These are phyloP conservation scores for Radopholus similis DNA, from an alignment of 1,140 invertebrate species.

Conservation along the genomic window DNA sequence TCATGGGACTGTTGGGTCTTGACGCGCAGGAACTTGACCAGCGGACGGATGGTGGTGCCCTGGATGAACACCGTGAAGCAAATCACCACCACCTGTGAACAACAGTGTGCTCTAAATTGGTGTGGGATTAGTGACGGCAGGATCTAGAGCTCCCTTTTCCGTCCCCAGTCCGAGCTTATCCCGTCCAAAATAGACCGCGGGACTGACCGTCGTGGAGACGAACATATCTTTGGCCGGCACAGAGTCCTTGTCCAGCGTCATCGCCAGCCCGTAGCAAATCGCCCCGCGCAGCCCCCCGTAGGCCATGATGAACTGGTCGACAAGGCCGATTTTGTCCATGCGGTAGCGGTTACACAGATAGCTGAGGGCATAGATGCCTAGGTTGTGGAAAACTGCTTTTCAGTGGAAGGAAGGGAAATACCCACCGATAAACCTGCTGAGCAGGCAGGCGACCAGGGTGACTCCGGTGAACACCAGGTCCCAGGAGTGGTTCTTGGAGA, in stretches of 20 bases:
- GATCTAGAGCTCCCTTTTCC: no score
- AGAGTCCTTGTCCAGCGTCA: slow-evolving; percentile 73
- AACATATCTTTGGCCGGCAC: slow-evolving; percentile 72
- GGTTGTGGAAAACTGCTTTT: background rate
- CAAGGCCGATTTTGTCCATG: slow-evolving; percentile 45
- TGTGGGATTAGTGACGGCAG: no score
- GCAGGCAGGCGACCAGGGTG: slow-evolving; percentile 86
- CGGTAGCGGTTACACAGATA: slow-evolving; percentile 40
- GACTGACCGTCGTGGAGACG: slow-evolving; percentile 92
- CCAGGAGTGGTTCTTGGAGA: slow-evolving; percentile 87
- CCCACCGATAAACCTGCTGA: slow-evolving; percentile 81
- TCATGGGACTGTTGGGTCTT: slow-evolving; percentile 47
- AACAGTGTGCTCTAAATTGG: no score
- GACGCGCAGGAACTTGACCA: slow-evolving; percentile 64
- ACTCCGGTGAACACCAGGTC: slow-evolving; percentile 88
- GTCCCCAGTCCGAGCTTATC: no score
- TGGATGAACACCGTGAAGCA: slow-evolving; percentile 66
- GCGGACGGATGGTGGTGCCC: slow-evolving; percentile 64
- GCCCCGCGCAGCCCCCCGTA: slow-evolving; percentile 54
- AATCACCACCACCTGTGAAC: slow-evolving; percentile 64
- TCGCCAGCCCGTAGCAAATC: slow-evolving; percentile 64
- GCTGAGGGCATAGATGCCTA: slow-evolving; percentile 41
- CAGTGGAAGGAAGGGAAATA: no score
- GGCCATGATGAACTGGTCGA: slow-evolving; percentile 56
- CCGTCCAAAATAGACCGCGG: no score